Conservation (phyloP, 2,888 invertebrate genomes). For the Synergus gifuensis region DNA sequence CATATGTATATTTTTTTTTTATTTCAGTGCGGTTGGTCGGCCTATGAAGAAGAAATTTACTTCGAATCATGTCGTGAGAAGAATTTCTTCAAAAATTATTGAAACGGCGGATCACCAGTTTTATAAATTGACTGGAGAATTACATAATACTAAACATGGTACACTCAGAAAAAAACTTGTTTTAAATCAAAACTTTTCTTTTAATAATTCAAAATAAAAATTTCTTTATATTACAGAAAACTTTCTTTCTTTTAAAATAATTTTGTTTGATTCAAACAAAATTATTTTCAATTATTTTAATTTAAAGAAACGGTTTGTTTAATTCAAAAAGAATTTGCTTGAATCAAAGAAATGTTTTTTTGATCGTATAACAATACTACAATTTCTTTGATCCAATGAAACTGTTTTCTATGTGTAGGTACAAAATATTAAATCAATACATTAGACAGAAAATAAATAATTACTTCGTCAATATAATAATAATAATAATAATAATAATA, state of each 20-base stretch:
- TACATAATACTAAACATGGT: conserved; percentile 66
- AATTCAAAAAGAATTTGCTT: too few species aligned
- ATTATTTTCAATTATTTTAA: too few species aligned
- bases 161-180: neutral
- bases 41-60: conserved; percentile 61
- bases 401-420: too few species aligned
- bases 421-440: neutral
- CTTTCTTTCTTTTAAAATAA: too few species aligned
- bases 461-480: neutral
- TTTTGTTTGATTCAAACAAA: too few species aligned
- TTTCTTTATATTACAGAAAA: too few species aligned
- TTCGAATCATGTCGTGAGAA: conserved; percentile 61
- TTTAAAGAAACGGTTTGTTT: too few species aligned
- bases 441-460: neutral
- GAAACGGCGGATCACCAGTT: conserved; percentile 65
- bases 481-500: neutral
- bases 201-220: too few species aligned
- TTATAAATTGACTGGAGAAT: conserved; percentile 64
- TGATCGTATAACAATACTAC: too few species aligned
- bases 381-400: too few species aligned
- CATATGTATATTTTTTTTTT: conserved; percentile 12
- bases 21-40: conserved; percentile 66
- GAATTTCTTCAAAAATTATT: conserved; percentile 62
- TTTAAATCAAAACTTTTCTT: too few species aligned
- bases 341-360: too few species aligned